These are phyloP conservation scores for Pristionchus fissidentatus DNA, from an alignment of 2,888 invertebrate genomes.

Conservation along the genomic window DNA sequence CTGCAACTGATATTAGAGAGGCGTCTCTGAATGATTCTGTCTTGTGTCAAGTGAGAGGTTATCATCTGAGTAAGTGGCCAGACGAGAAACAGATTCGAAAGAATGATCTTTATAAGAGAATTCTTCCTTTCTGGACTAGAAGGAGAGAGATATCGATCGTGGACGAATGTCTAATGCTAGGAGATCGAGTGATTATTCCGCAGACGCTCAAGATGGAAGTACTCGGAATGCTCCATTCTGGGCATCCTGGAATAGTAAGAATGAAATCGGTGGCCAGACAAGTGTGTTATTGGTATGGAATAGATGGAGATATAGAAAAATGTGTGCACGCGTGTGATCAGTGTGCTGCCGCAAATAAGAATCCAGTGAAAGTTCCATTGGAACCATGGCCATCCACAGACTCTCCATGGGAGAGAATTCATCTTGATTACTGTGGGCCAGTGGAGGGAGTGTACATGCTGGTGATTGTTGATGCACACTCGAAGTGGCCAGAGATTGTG, in stretches of 20 bases:
- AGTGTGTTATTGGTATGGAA: not conserved
- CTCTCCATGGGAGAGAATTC: not conserved
- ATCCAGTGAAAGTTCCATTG: no score
- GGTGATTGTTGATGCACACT: constrained; percentile 75
- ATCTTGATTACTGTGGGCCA: constrained; percentile 73
- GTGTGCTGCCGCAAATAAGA: no score
- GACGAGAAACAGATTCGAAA: not conserved
- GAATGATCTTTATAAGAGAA: not conserved
- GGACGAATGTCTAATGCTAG: not conserved
- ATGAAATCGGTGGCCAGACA: not conserved
- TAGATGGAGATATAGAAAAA: no score
- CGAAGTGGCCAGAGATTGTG: constrained; percentile 10
- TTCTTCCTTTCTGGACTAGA: not conserved
- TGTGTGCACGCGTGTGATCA: no score
- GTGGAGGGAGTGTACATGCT: constrained; percentile 71
- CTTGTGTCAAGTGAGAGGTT: not conserved
- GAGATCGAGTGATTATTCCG: not conserved
- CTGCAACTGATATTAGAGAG: not conserved
- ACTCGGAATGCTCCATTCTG: not conserved
- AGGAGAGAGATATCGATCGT: not conserved
- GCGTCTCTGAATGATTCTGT: not conserved
- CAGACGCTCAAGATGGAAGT: not conserved
- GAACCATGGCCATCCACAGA: not conserved
- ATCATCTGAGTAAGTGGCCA: no score
- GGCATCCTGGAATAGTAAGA: not conserved